Base-by-base conservation (phyloP, 2,113 vertebrate species). In the Maccullochella peelii region DNA sequence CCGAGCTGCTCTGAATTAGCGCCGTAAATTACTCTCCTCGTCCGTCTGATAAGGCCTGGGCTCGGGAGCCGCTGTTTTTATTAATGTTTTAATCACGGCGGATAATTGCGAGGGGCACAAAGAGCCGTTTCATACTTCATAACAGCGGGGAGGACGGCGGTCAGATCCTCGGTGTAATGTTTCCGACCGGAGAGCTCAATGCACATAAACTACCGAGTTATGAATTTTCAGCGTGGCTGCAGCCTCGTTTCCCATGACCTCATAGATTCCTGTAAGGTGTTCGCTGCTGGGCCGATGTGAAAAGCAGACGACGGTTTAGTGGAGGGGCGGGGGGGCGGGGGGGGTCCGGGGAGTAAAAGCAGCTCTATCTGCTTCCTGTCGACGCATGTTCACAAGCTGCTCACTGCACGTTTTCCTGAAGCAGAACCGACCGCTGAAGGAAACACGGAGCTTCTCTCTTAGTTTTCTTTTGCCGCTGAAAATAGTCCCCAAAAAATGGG, bases 161-260 rank as follows among this genome's bases (percentile, higher is more conserved):
- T 84, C 82, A 47, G 55, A 49, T 42, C 74, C 58, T 69, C 18
- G 65, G 71, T 69, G 77, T 86, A 82, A 90, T 72, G 86, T 90
- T 86, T 90, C 89, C 76, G 25, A 80, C 33, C 59, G 50, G 73
- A 86, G 73, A 78, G 52, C 42, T 65, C 38, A 0, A 4, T 11
- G 33, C 84, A 84, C 84, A 67, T 73, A 79, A 87, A 86, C 81
- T 78, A 83, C 73, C 68, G 49, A 78, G 73, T 87, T 80, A 69
- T 88, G 89, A 88, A 89, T 83, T 80, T 91, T 78, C 73, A 84
- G 85, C 57, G 77, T 25, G 59, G 76, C 81, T 63, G 55, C 73
- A 20, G 66, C 86, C 72, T 84, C 18, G 77, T 83, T 95, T 94
- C 95, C 92, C 93, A 95, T 95, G 94, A 95, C 92, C 94, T 95